Conservation (phyloP, 2,797 vertebrate species). For the Paratrypauchen microcephalus region DNA sequence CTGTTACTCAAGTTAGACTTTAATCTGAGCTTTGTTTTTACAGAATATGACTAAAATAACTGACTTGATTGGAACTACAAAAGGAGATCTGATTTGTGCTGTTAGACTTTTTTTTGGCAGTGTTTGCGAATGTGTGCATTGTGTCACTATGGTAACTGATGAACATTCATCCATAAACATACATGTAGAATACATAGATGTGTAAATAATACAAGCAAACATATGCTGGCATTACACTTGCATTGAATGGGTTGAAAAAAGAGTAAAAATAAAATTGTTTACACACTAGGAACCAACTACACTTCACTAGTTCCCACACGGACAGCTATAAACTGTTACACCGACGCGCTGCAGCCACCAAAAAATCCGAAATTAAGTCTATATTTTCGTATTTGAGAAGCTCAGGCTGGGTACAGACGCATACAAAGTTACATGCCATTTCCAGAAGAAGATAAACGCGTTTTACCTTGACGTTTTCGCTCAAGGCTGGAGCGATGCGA, state of each 20-base stretch:
- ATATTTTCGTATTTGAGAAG: background rate
- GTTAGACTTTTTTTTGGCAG: too few species aligned
- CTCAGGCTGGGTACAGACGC: background rate
- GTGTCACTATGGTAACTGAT: too few species aligned
- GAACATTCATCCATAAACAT: too few species aligned
- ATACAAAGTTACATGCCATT: background rate
- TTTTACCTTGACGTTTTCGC: constrained; percentile 41
- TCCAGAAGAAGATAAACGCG: background rate
- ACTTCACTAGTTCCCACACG: constrained; percentile 7
- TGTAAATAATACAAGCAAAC: background rate
- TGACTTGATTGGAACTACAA: too few species aligned
- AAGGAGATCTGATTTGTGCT: too few species aligned
- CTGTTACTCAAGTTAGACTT: too few species aligned
- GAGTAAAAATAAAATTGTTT: background rate
- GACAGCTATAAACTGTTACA: constrained; percentile 17
- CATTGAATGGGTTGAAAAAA: background rate
- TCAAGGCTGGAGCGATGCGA: background rate
- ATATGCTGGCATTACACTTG: background rate
- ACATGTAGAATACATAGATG: too few species aligned
- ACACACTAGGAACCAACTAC: constrained; percentile 33
- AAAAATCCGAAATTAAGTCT: background rate
- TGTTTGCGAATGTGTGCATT: too few species aligned
- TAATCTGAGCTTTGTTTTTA: too few species aligned
- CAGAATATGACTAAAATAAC: too few species aligned
- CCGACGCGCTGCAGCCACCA: constrained; percentile 15